Base-by-base conservation (phyloP, 2,113 vertebrate species). In the Capricornis sumatraensis region DNA sequence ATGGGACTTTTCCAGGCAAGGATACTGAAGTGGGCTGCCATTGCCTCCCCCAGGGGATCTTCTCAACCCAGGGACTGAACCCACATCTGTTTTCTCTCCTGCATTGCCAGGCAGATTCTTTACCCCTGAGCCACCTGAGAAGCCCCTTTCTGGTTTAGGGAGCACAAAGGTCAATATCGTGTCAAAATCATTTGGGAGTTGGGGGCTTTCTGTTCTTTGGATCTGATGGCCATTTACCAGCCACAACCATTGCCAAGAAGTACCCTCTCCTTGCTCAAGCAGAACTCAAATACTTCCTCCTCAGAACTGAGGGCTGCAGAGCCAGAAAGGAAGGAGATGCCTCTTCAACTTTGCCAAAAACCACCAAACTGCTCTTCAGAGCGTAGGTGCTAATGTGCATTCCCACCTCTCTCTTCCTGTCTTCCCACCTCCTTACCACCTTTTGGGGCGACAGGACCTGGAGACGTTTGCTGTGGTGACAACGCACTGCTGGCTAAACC, bases 301-400 rank as follows among this genome's bases (percentile, higher is more conserved):
- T 40, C 57, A 30, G 71, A 67, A 28, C 14, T 2, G 2, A 47
- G 50, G 45, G 19, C 15, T 13, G 5, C 30, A 14, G 47, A 47
- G 47, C 53, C 52, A 30, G 40, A n/a, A n/a, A 0, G 40, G 57
- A 27, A 62, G n/a, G 36, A 50, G 33, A 7, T 2, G 47, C 25
- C 5, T 14, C 1, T 27, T 60, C 40, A 52, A 15, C 87, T 81
- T n/a, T 17, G 58, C 40, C 12, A 33, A 47, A 36, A 89, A 7
- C 0, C 0, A 40, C 67, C 64, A 86, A 53, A 50, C 8, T 1
- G 78, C 67, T 55, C 12, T 21, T 30, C 15, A 4, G n/a, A 28
- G 43, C 0, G 23, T n/a, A 74, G 52, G 43, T 28, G 40, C 10
- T 19, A 6, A 27, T 1, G 8, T 3, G 7, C 15, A 6, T 16